phyloP scores from a whole-genome alignment of 2,888 invertebrate genomes.

The Aphodius granarius region DNA sequence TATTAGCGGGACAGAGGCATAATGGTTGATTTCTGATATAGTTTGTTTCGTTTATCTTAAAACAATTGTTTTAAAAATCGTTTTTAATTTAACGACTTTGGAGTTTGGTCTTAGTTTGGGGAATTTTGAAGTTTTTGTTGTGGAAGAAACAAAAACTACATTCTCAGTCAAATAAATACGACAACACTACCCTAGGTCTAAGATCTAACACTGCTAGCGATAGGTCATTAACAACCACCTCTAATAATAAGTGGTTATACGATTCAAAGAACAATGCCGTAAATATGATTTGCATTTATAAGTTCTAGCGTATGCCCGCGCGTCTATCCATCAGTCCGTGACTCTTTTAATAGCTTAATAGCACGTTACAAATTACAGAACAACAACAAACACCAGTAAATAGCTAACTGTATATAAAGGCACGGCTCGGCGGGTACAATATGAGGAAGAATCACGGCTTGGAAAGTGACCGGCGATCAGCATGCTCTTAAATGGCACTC shows the following conservation, averaged over 20 bases:
- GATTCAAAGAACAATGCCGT: slow-evolving; percentile 7
- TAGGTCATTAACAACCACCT: not conserved
- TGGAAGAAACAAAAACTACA: not conserved
- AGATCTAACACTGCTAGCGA: not conserved
- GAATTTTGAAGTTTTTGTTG: too few species aligned
- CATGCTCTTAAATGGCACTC: not conserved
- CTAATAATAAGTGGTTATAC: not conserved
- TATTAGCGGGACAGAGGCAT: too few species aligned
- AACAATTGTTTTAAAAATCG: too few species aligned
- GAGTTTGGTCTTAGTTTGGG: too few species aligned
- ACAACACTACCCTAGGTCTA: not conserved
- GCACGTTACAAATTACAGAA: slow-evolving; percentile 10
- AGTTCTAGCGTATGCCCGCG: not conserved
- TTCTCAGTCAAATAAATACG: not conserved
- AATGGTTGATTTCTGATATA: too few species aligned
- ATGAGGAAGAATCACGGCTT: not conserved
- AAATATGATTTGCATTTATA: slow-evolving; percentile 6
- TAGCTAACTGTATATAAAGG: not conserved
- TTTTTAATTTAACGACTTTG: too few species aligned
- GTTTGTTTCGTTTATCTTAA: too few species aligned
- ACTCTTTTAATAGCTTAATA: not conserved
- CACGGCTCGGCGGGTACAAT: not conserved
- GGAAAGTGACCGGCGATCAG: not conserved
- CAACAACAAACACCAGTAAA: not conserved
- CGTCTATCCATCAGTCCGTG: not conserved